phyloP scores from a whole-genome alignment of 2,113 vertebrate species.

The Menura novaehollandiae region DNA sequence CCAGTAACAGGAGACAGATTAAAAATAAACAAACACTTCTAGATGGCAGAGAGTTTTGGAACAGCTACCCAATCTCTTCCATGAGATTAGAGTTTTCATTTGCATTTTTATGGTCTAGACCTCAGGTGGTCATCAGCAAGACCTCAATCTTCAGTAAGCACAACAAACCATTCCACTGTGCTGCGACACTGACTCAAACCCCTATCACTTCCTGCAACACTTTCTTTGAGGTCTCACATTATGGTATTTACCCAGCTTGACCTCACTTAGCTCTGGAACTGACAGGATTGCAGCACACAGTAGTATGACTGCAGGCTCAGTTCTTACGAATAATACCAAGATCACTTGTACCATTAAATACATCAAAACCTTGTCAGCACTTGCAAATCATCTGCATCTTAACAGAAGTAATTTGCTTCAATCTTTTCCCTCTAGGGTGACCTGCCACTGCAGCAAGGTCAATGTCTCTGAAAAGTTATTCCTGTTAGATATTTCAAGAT shows the following conservation, averaged over 20 bases:
- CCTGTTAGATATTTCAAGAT: constrained; percentile 37
- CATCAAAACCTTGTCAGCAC: constrained; percentile 52
- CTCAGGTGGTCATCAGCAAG: background rate
- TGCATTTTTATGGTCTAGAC: background rate
- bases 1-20: background rate
- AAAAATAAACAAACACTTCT: background rate
- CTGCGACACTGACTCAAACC: background rate
- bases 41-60: background rate
- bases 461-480: constrained; percentile 27
- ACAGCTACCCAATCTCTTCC: background rate
- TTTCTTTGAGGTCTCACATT: background rate
- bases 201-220: background rate
- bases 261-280: background rate
- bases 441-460: constrained; percentile 48
- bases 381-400: constrained; percentile 56
- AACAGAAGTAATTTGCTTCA: constrained; percentile 49
- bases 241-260: background rate
- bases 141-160: background rate
- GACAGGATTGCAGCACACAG: background rate
- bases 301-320: constrained; percentile 8
- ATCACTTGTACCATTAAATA: constrained; percentile 57
- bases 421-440: constrained; percentile 47
- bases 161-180: background rate
- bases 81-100: background rate
- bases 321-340: background rate